Evolutionary conservation across 2,888 invertebrate genomes (phyloP).

Genomic region (Ornithoptera priamus): DNA sequence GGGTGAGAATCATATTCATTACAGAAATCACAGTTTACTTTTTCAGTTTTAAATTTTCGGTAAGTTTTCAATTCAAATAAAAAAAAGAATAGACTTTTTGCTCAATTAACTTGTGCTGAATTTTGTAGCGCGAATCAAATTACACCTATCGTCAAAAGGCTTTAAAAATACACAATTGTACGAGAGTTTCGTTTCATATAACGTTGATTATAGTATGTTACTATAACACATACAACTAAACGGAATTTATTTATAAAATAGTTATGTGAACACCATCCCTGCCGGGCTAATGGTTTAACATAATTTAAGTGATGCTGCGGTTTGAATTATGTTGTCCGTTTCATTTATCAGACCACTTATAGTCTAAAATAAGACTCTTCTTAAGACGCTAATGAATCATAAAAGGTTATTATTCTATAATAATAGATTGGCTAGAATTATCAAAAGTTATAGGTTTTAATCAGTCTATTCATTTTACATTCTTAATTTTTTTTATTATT

Average conservation of each 20-base stretch:
- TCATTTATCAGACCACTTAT: constrained; percentile 64
- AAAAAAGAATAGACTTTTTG: constrained; percentile 9
- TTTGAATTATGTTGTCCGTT: constrained; percentile 48
- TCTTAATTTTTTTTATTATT: not conserved
- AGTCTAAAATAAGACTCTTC: constrained; percentile 58
- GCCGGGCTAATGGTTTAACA: constrained; percentile 51
- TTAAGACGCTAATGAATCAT: constrained; percentile 55
- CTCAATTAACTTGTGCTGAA: not conserved
- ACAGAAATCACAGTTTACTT: not conserved
- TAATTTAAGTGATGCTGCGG: constrained; percentile 43
- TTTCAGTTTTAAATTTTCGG: not conserved
- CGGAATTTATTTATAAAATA: constrained; percentile 32
- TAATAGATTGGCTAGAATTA: constrained; percentile 15
- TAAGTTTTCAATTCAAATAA: not conserved
- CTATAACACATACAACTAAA: constrained; percentile 16
- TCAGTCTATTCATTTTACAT: not conserved
- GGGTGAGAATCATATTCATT: not conserved
- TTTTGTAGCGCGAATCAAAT: constrained; percentile 23
- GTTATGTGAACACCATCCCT: constrained; percentile 32
- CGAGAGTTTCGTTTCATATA: constrained; percentile 15
- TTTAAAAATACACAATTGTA: constrained; percentile 11
- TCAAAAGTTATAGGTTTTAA: constrained; percentile 5
- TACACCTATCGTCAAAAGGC: constrained; percentile 11
- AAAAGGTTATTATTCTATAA: constrained; percentile 42
- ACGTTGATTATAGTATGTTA: constrained; percentile 7